Base-by-base conservation (phyloP, 2,113 vertebrate species). In the Centrocercus urophasianus region DNA sequence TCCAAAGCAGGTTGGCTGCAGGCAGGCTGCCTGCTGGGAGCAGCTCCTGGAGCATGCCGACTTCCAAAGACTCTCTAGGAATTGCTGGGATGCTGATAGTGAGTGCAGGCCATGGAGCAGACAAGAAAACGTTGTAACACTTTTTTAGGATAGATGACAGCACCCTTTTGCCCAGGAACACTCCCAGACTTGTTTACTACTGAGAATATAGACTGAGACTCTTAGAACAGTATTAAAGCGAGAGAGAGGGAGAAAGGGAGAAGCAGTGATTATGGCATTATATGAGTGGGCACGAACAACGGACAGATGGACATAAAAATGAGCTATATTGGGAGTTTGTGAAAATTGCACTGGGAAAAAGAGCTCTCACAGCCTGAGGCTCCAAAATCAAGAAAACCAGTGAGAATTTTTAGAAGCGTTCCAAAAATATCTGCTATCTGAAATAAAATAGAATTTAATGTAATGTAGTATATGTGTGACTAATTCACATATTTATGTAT, bases 1-100 rank as follows among this genome's bases (percentile, higher is more conserved):
- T 94, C 96, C 90, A 77, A 88, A 96, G 88, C 92, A 95, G 95
- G 82, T 63, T 94, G 96, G 88, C 95, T 96, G 72, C 90, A 89
- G 90, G 93, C 95, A 63, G 82, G 60, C 67, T 96, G 90, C 90
- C 93, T 93, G 90, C 95, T 95, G 92, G 93, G 95, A 94, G 83
- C 2, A 4, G 67, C 83, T 96, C 95, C 90, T 88, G 92, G 88
- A 96, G 92, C 88, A 60, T 36, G 95, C 92, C 0, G 28, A 10
- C 85, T 95, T 96, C 93, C 95, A 94, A 85, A 90, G 83, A 42
- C 72, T 91, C 72, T 87, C 88, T 79, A 96, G 86, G 90, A 93
- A 75, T 43, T 95, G 88, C 69, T 93, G 72, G 90, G 92, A 95
- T 69, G 72, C 65, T 30, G 69, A 57, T 8, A 91, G 88, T 70